Percentiles rank a stretch among this genome's conserved stretches.
These are phyloP conservation scores for Chesias legatella DNA, from an alignment of 2,888 invertebrate genomes.

Conservation along the genomic window DNA sequence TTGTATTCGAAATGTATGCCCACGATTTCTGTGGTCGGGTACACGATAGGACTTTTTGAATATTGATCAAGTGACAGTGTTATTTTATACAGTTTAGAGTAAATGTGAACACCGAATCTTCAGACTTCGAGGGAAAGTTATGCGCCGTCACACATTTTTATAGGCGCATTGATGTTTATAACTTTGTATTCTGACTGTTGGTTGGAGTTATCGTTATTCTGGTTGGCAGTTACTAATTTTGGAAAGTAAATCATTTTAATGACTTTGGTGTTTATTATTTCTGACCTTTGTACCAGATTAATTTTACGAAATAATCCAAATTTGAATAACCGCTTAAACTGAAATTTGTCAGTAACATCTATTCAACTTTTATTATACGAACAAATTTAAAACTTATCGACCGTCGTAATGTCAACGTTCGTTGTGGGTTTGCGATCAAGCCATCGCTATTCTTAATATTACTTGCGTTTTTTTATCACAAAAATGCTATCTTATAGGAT, in stretches of 20 bases:
- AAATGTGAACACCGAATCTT: conserved; percentile 38
- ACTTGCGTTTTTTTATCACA: no score
- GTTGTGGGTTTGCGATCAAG: no score
- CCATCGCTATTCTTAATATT: no score
- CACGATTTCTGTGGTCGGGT: conserved; percentile 73
- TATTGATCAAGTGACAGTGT: conserved; percentile 58
- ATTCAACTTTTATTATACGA: no score
- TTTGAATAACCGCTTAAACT: no score
- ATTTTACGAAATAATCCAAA: no score
- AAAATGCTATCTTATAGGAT: no score
- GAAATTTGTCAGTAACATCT: no score
- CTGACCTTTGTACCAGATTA: no score
- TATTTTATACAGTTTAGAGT: conserved; percentile 37
- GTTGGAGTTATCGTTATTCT: conserved; percentile 16
- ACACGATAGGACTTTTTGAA: conserved; percentile 61
- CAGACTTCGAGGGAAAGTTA: conserved; percentile 57
- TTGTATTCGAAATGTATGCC: conserved; percentile 63
- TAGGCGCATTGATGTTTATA: conserved; percentile 20
- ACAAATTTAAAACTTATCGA: no score
- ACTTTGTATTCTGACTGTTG: conserved; percentile 37
- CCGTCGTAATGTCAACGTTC: no score
- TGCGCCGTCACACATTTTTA: conserved; percentile 30
- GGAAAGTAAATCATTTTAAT: conserved; percentile 20
- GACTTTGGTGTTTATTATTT: no score
- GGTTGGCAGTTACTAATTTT: conserved; percentile 13